Conservation (phyloP, 2,888 invertebrate genomes). For the Tipula confusa region DNA sequence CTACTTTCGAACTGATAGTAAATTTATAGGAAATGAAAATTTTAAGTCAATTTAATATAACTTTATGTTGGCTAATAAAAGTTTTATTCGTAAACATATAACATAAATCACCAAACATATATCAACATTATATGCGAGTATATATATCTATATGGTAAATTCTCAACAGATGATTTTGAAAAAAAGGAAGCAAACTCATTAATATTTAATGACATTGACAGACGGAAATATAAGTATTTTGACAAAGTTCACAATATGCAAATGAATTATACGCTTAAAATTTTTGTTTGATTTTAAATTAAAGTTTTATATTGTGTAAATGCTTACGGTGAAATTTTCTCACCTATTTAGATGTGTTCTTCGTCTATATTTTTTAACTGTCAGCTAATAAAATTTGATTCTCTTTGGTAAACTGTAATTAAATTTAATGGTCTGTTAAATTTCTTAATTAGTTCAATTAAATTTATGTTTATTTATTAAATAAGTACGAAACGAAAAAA, state of each 20-base stretch:
- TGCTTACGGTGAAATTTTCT: neutral
- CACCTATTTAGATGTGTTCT: neutral
- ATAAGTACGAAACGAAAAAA: neutral
- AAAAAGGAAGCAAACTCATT: neutral
- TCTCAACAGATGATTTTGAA: neutral
- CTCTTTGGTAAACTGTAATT: neutral
- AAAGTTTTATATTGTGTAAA: neutral
- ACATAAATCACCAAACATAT: neutral
- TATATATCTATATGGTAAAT: neutral
- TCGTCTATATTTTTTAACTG: neutral
- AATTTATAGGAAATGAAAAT: neutral
- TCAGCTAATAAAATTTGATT: neutral
- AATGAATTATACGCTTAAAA: no score
- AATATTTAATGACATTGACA: neutral
- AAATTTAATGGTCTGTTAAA: neutral
- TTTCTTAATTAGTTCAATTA: neutral
- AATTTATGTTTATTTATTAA: neutral
- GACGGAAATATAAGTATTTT: neutral
- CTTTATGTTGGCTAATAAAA: neutral
- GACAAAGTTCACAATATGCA: neutral
- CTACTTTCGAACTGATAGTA: neutral
- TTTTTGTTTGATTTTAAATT: neutral
- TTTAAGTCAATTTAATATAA: neutral
- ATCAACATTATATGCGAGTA: neutral
- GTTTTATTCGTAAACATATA: neutral